Evolutionary conservation across 2,888 invertebrate species (phyloP), one percentile per base, ranked within the genome.

Genomic region (Drosophila meridiana): DNA sequence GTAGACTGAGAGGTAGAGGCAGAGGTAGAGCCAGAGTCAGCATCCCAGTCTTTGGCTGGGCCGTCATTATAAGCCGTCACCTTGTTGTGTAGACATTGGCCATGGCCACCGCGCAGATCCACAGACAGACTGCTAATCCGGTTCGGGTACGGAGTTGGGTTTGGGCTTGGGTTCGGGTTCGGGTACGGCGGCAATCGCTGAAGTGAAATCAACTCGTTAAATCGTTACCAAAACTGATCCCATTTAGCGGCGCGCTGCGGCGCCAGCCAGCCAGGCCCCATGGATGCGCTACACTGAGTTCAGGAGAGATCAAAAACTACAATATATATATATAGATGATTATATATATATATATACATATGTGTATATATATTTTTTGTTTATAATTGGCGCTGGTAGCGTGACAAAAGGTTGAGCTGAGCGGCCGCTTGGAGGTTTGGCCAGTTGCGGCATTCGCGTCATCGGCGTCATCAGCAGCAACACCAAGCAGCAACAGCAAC

Each of bases 181-280:
- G 50, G 50, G 42, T 8, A 52, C 82, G 82, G 84, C 84, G 83
- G 91, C 91, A 92, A 91, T 91, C 91, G 89, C 85, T 84, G 89
- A 90, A 91, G 85, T 81, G 89, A 92, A 92, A 90, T 92, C 91
- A 91, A 91, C 91, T 91, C 92, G 91, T 91, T 91, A 92, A 91
- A 91, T 91, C 89, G 92, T 92, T 91, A 91, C 90, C 89, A 87
- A 91, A 88, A 87, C 91, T 87, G 90, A 91, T 87, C 91, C 85
- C 85, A 85, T 85, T 85, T 85, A 90, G 90, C 89, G 90, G 85
- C 87, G 87, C 91, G 87, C 69, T 69, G 86, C 89, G 90, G 75
- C 89, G 79, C 80, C 90, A 79, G 69, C 65, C 50, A 68, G 59
- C 57, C 69, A 73, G 56, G 48, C 65, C 34, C 59, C 53, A 5